A percentile compares a stretch with the other conserved stretches of the same genome.
Conservation (phyloP, 35 echinoderm and acorn worm species). For the Hemicentrotus pulcherrimus region DNA sequence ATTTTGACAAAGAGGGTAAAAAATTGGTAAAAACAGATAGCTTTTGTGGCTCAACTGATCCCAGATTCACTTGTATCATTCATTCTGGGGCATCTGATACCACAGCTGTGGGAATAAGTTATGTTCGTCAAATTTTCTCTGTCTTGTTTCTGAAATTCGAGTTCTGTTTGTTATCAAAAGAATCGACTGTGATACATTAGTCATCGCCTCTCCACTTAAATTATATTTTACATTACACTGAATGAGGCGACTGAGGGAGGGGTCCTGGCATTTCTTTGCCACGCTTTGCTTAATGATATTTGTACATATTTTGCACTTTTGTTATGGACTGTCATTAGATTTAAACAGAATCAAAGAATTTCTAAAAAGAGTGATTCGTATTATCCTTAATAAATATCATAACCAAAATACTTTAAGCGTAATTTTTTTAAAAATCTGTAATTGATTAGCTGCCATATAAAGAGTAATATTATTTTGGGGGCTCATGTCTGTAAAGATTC, state of each 20-base stretch:
- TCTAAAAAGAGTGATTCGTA: no score
- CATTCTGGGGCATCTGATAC: background rate
- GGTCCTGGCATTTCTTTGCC: background rate
- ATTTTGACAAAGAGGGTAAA: conserved; percentile 3
- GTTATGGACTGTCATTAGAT: background rate
- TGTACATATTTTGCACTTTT: background rate
- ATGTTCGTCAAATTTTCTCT: background rate
- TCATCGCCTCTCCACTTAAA: background rate
- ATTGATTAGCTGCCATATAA: no score
- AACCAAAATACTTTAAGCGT: no score
- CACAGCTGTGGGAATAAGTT: background rate
- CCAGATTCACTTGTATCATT: background rate
- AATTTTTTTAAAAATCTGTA: no score
- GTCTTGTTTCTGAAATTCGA: conserved; percentile 3
- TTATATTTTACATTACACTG: background rate
- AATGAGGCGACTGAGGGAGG: background rate
- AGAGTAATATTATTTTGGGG: no score
- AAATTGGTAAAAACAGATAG: background rate
- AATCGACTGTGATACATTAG: background rate
- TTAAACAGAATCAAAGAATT: background rate
- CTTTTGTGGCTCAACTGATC: background rate
- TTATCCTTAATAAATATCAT: no score
- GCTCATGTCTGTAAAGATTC: no score
- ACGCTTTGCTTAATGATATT: background rate
- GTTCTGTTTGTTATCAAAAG: background rate